Evolutionary conservation across 1,140 invertebrate genomes (phyloP), one percentile per base, ranked within the genome.

Genomic region (Megalopta genalis): DNA sequence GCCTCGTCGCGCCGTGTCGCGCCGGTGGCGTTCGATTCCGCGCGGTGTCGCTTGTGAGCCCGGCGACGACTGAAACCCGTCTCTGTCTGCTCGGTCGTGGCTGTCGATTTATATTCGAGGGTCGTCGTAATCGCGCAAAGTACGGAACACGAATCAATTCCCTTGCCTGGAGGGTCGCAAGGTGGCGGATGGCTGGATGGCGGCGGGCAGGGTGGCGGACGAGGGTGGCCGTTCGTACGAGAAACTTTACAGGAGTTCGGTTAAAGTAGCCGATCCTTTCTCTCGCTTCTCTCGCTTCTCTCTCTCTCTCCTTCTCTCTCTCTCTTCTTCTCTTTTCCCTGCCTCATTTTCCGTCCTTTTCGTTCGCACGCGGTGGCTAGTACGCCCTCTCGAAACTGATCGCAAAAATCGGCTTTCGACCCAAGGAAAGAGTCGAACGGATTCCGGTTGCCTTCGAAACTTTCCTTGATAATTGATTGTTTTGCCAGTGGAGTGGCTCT

Each of bases 401-500:
- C 86, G 85, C 87, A 79, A 70, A 80, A 86, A 86, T 86, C 84
- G 83, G 83, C 82, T 85, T 85, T 78, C 70, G 65, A 77, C 49
- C 46, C 75, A 65, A 69, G 84, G 77, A 85, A 82, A 82, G 65
- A 85, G 83, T 77, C 83, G 70, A 68, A 73, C 59, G 69, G 75
- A 85, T 78, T 66, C 74, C 73, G 65, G 75, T 71, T 81, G 86
- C 83, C 88, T 86, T 87, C 82, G 82, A 85, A 91, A 87, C 87
- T 92, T 92, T 90, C 81, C 86, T 87, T 87, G 89, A 89, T 91
- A 92, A 92, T 90, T 91, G 90, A 91, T 92, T 91, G 89, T 92
- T 90, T 91, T 89, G 85, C 87, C 87, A 90, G 87, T 78, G 71
- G 65, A 85, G 73, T 49, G 46, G 59, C 60, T 82, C 74, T 72